Evolutionary conservation across 2,113 vertebrate species (phyloP), one percentile per base, ranked within the genome.

Genomic region (Peromyscus californicus): DNA sequence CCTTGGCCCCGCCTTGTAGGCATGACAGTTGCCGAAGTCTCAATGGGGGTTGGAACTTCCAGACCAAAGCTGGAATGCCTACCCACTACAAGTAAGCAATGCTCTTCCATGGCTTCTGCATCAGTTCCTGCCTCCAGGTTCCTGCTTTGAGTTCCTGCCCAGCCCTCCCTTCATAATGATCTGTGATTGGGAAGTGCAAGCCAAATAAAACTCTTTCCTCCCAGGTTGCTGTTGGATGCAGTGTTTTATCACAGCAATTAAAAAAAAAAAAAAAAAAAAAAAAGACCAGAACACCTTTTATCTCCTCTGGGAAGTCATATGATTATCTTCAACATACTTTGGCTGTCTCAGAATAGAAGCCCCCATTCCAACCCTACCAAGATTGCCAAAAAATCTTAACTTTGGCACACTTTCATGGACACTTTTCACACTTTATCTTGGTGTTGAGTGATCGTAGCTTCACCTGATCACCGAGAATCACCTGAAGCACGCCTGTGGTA

Each of bases 311-410:
- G 61, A 94, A 61, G 31, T 2, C 75, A 88, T 31, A 84, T 63
- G 57, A 48, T 67, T 87, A 63, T 89, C 48, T 59, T 70, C 65
- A 91, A 63, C 48, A n/a, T 92, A 61, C 67, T 87, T 93, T 86
- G 42, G 69, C 29, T 36, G 36, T 24, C 29, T 87, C 93, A 33
- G 48, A 87, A 76, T 57, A 45, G 17, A 67, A 87, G 29, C 29
- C 29, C 42, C 7, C 33, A 75, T 4, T 72, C 84, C n/a, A 57
- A 59, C 33, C 36, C 84, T 65, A 92, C 42, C 54, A 90, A 69
- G 36, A 33, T 79, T 21, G 33, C 19, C 36, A 45, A 70, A 6
- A 26, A 3, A 76, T 57, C 82, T 22, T 42, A 75, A 89, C 42
- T 22, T 63, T 33, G 69, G 22, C 1, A 59, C 26, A 15, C 26